Conservation (phyloP, 2,797 vertebrate genomes). For the Enteromius paludinosus region DNA sequence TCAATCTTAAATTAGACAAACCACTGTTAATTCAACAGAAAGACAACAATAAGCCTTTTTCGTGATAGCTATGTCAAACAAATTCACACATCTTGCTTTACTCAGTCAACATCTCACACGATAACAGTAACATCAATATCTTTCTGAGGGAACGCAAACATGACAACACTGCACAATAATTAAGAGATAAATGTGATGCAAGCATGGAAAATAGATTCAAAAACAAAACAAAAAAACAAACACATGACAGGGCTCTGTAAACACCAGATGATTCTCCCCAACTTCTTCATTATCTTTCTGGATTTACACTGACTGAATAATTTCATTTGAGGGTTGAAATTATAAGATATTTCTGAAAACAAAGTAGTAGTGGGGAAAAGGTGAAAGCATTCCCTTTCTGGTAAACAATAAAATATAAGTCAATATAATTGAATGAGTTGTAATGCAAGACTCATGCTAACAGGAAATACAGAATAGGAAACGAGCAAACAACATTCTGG, state of each 20-base stretch:
- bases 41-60: constrained; percentile 29
- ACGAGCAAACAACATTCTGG: not conserved
- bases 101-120: not conserved
- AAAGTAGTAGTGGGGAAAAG: constrained; percentile 42
- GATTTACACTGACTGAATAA: not conserved
- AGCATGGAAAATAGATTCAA: not conserved
- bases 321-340: not conserved
- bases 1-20: constrained; percentile 73
- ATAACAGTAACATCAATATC: not conserved
- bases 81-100: constrained; percentile 4
- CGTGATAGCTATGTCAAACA: constrained; percentile 43
- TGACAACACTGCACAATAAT: constrained; percentile 17
- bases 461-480: not conserved
- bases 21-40: constrained; percentile 67
- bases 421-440: not conserved
- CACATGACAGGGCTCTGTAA: not conserved
- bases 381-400: constrained; percentile 74
- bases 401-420: too few species aligned
- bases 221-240: not conserved
- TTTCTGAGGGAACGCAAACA: not conserved
- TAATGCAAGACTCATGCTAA: not conserved
- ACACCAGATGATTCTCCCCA: not conserved
- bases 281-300: not conserved
- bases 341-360: constrained; percentile 8
- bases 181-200: constrained; percentile 1